Conservation (phyloP, 2,888 invertebrate genomes). For the Nomada fucata region DNA sequence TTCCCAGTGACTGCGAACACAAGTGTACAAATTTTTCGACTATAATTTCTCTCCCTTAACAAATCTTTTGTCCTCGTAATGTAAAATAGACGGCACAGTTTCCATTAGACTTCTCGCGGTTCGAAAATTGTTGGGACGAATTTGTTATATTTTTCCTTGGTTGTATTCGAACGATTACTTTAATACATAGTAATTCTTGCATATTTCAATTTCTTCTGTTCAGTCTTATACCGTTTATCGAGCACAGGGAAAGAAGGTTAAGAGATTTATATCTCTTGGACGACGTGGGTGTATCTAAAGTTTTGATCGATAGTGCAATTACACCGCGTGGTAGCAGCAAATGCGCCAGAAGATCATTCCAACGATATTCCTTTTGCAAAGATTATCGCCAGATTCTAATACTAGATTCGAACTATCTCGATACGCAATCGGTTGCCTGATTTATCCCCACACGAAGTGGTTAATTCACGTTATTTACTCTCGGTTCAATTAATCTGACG, state of each 20-base stretch:
- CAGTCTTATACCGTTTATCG: background rate
- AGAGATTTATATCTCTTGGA: background rate
- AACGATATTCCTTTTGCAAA: constrained; percentile 8
- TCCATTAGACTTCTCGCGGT: no score
- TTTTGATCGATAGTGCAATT: constrained; percentile 39
- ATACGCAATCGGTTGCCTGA: constrained; percentile 41
- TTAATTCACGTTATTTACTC: constrained; percentile 55
- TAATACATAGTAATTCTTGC: no score
- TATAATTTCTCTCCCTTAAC: no score
- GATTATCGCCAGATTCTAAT: background rate
- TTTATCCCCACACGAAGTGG: constrained; percentile 53
- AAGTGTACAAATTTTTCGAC: no score
- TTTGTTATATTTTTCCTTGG: no score
- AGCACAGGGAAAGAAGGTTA: background rate
- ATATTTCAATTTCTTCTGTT: no score
- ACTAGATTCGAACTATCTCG: constrained; percentile 31
- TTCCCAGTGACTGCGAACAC: background rate
- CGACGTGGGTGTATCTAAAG: constrained; percentile 12
- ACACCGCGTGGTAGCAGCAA: constrained; percentile 1
- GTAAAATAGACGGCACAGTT: no score
- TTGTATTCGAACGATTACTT: no score
- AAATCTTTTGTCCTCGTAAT: no score
- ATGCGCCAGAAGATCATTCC: constrained; percentile 1
- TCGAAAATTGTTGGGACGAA: no score
- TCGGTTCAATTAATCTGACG: constrained; percentile 47